phyloP scores from a whole-genome alignment of 2,888 invertebrate genomes.

The Ectobius pallidus region DNA sequence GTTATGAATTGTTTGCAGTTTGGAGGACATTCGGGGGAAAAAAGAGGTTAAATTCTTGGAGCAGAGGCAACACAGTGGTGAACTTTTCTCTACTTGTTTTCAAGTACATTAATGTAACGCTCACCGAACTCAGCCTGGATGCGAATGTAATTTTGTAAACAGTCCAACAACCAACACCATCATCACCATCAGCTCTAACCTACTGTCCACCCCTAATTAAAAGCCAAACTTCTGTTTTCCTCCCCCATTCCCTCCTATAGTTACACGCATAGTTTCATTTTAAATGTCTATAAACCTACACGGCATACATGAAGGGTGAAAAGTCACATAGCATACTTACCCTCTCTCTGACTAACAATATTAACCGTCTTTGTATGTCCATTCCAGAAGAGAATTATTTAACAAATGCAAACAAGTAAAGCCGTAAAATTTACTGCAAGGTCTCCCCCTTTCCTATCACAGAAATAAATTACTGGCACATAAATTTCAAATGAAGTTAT shows the following conservation, averaged over 20 bases:
- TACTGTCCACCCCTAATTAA: constrained; percentile 30
- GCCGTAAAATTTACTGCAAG: too few relatives aligned
- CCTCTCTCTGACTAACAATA: too few relatives aligned
- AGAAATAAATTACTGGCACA: too few relatives aligned
- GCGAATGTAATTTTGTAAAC: constrained; percentile 28
- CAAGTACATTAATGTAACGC: constrained; percentile 5
- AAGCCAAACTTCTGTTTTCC: constrained; percentile 24
- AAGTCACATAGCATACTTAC: neutral
- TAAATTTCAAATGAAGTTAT: too few relatives aligned
- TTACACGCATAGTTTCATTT: constrained; percentile 27
- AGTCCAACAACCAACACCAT: constrained; percentile 10
- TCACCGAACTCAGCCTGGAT: neutral
- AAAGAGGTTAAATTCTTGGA: too few relatives aligned
- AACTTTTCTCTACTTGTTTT: neutral
- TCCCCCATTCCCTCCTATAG: neutral
- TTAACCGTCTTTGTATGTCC: too few relatives aligned
- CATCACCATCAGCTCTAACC: constrained; percentile 15
- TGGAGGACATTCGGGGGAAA: too few relatives aligned
- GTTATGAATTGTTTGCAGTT: too few relatives aligned
- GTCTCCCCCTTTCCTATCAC: too few relatives aligned
- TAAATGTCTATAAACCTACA: constrained; percentile 25
- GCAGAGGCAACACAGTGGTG: too few relatives aligned
- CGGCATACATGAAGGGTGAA: constrained; percentile 3
- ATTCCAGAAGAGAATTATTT: too few relatives aligned
- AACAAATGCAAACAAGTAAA: too few relatives aligned